These are phyloP conservation scores for Osedax frankpressi DNA, from an alignment of 2,888 invertebrate species.

Conservation along the genomic window DNA sequence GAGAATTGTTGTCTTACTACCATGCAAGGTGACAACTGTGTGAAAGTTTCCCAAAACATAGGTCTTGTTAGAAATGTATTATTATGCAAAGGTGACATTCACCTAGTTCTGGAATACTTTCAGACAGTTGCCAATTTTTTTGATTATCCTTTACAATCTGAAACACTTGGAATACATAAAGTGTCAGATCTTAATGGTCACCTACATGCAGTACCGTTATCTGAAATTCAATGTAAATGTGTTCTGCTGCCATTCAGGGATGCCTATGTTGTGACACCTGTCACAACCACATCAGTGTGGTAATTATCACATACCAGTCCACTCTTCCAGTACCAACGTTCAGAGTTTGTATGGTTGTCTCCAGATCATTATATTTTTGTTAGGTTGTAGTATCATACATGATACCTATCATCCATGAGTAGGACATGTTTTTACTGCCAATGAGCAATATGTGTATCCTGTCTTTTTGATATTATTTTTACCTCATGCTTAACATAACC, in stretches of 20 bases:
- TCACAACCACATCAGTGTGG: neutral
- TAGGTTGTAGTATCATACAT: too few relatives aligned
- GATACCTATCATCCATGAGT: too few relatives aligned
- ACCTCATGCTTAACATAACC: neutral
- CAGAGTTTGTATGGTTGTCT: too few relatives aligned
- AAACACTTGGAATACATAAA: constrained; percentile 3
- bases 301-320: too few relatives aligned
- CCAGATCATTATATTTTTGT: too few relatives aligned
- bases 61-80: constrained; percentile 11
- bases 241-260: neutral
- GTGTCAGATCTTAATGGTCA: constrained; percentile 7
- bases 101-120: neutral
- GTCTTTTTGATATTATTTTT: neutral
- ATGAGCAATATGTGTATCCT: too few relatives aligned
- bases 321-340: too few relatives aligned
- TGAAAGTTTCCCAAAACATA: constrained; percentile 5
- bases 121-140: neutral
- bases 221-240: neutral
- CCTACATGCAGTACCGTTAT: neutral
- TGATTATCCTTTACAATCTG: neutral
- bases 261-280: neutral
- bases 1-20: constrained; percentile 7
- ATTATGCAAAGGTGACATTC: constrained; percentile 5
- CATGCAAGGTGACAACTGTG: neutral
- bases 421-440: too few relatives aligned